Evolutionary conservation across 2,797 vertebrate species (phyloP).

Genomic region (Rousettus madagascariensis): DNA sequence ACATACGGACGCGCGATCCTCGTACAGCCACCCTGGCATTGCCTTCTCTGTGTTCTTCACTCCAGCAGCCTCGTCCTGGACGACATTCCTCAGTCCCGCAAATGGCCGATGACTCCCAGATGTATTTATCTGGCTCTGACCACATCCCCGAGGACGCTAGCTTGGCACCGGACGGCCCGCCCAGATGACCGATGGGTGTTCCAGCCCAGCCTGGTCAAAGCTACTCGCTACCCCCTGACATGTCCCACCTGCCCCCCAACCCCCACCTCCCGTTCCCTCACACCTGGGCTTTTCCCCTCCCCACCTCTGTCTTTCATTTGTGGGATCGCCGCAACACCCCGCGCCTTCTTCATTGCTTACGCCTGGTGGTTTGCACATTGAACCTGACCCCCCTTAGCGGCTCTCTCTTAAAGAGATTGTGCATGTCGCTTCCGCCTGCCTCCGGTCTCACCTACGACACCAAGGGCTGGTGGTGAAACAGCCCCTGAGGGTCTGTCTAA

Average conservation of each 20-base stretch:
- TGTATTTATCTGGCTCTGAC: neutral
- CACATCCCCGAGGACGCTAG: neutral
- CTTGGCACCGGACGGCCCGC: no score
- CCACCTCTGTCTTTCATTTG: neutral
- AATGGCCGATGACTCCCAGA: neutral
- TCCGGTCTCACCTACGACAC: neutral
- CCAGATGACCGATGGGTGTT: neutral
- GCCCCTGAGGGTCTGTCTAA: rapidly evolving
- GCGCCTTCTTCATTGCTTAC: neutral
- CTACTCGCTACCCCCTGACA: neutral
- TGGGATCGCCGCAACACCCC: neutral
- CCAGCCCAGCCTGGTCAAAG: neutral
- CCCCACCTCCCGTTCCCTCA: rapidly evolving
- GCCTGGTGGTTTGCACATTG: neutral
- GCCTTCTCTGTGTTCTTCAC: neutral
- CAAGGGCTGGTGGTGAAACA: neutral
- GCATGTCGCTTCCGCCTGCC: neutral
- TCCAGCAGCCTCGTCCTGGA: neutral
- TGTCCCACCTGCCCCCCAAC: neutral
- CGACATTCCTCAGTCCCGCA: neutral
- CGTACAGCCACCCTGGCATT: neutral
- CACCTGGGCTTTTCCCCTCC: neutral
- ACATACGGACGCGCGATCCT: neutral
- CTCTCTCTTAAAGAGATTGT: neutral
- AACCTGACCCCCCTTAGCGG: neutral